A percentile compares a stretch with the other conserved stretches of the same genome.
phyloP scores from a whole-genome alignment of 2,888 invertebrate species.

The Serrognathus titanus region DNA sequence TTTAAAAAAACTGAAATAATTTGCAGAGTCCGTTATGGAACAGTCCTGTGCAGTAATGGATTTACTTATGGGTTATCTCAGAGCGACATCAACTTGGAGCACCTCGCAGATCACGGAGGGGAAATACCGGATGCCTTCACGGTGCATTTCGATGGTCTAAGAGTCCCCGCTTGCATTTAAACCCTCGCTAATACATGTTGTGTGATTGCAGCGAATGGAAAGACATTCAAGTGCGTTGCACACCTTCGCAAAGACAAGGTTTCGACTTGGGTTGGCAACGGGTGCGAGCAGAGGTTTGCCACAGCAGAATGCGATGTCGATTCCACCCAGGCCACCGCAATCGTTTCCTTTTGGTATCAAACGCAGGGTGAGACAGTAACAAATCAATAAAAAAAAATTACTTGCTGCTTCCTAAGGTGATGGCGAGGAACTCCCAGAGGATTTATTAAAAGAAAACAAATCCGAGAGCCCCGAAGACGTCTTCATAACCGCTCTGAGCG shows the following conservation, averaged over 20 bases:
- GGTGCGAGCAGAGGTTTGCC: slow-evolving; percentile 31
- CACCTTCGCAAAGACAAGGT: slow-evolving; percentile 29
- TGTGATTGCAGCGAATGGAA: slow-evolving; percentile 17
- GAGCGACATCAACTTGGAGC: slow-evolving; percentile 51
- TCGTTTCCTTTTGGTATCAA: slow-evolving; percentile 45
- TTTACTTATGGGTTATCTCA: slow-evolving; percentile 46
- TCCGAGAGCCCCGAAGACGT: slow-evolving; percentile 22
- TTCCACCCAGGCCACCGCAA: slow-evolving; percentile 42
- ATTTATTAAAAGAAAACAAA: slow-evolving; percentile 21
- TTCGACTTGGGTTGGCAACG: slow-evolving; percentile 20
- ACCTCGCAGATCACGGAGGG: slow-evolving; percentile 48
- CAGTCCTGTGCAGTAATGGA: slow-evolving; percentile 51
- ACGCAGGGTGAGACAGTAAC: slow-evolving; percentile 27
- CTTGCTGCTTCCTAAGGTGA: slow-evolving; percentile 9
- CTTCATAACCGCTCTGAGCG: slow-evolving; percentile 45
- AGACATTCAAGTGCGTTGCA: slow-evolving; percentile 30
- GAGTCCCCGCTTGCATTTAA: too few species aligned
- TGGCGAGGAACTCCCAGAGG: slow-evolving; percentile 18
- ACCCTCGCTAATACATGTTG: not conserved
- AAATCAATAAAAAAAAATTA: not conserved
- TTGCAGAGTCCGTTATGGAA: slow-evolving; percentile 56
- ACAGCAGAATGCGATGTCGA: slow-evolving; percentile 41
- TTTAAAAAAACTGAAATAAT: not conserved
- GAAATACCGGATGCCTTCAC: slow-evolving; percentile 51
- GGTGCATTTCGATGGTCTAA: slow-evolving; percentile 50